Percentiles rank a stretch among this genome's conserved stretches.
Evolutionary conservation across 2,113 vertebrate species (phyloP).

Genomic region (Puma concolor): DNA sequence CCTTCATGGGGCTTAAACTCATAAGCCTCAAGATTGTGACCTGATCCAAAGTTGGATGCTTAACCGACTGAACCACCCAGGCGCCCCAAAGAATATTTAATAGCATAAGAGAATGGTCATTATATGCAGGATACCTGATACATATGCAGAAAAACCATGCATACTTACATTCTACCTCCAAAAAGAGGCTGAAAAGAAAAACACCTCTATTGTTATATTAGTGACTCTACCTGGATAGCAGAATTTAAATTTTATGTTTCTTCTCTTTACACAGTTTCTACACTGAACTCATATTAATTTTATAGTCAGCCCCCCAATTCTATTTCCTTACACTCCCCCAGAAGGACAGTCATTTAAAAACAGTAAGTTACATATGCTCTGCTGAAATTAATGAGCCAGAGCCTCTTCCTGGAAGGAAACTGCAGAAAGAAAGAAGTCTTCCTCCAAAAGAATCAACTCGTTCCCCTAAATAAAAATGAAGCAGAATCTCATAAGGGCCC

Average conservation of each 20-base stretch:
- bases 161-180: not conserved
- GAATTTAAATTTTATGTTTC: not conserved
- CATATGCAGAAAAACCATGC: not conserved
- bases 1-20: too few species aligned
- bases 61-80: too few species aligned
- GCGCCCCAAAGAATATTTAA: not conserved
- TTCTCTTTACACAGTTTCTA: not conserved
- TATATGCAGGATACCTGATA: not conserved
- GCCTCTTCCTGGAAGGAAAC: not conserved
- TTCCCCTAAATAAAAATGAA: not conserved
- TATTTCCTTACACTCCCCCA: not conserved
- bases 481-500: not conserved
- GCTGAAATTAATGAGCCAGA: slow-evolving; percentile 19
- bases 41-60: too few species aligned
- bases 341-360: not conserved
- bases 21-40: too few species aligned
- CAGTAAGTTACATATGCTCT: not conserved
- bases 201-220: not conserved
- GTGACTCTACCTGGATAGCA: not conserved
- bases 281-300: not conserved
- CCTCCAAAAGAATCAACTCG: not conserved
- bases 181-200: not conserved
- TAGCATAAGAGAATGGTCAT: not conserved
- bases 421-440: not conserved
- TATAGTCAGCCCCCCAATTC: not conserved